phyloP scores from a whole-genome alignment of 1,140 invertebrate species.

The Rhizoglyphus robini region DNA sequence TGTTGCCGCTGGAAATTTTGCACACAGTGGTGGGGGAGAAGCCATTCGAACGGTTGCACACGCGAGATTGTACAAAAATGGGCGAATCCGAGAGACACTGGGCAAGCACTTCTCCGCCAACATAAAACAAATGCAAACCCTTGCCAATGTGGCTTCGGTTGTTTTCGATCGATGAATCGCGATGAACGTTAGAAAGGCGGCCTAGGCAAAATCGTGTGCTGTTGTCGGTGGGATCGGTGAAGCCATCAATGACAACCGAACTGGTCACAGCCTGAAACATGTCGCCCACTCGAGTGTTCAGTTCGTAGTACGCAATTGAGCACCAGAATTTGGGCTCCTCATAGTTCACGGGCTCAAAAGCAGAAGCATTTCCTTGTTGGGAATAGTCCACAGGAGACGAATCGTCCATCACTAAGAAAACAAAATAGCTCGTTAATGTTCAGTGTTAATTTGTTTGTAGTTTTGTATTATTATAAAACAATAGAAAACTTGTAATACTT shows the following conservation, averaged over 20 bases:
- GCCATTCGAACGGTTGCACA: slow-evolving; percentile 81
- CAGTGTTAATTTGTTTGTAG: slow-evolving; percentile 13
- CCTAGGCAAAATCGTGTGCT: slow-evolving; percentile 44
- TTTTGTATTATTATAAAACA: slow-evolving; percentile 21
- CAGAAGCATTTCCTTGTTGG: slow-evolving; percentile 28
- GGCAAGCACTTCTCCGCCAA: slow-evolving; percentile 40
- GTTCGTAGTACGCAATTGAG: slow-evolving; percentile 45
- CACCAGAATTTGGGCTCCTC: slow-evolving; percentile 44
- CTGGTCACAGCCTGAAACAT: slow-evolving; percentile 38
- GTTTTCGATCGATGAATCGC: slow-evolving; percentile 47
- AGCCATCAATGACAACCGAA: slow-evolving; percentile 39
- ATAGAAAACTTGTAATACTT: slow-evolving; percentile 12
- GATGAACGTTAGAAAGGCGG: slow-evolving; percentile 44
- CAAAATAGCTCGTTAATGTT: not conserved
- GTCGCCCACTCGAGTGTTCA: slow-evolving; percentile 45
- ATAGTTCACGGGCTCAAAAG: slow-evolving; percentile 36
- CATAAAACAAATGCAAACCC: slow-evolving; percentile 32
- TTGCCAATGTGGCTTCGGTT: slow-evolving; percentile 45
- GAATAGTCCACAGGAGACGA: slow-evolving; percentile 87
- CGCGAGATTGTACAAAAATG: slow-evolving; percentile 90
- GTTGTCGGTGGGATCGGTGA: slow-evolving; percentile 39
- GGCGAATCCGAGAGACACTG: slow-evolving; percentile 87
- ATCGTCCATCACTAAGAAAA: slow-evolving; percentile 46
- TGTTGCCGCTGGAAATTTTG: slow-evolving; percentile 89
- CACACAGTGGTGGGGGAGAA: slow-evolving; percentile 93